Evolutionary conservation across 2,797 vertebrate genomes (phyloP).

Genomic region (Microctenopoma stevenorrisi): DNA sequence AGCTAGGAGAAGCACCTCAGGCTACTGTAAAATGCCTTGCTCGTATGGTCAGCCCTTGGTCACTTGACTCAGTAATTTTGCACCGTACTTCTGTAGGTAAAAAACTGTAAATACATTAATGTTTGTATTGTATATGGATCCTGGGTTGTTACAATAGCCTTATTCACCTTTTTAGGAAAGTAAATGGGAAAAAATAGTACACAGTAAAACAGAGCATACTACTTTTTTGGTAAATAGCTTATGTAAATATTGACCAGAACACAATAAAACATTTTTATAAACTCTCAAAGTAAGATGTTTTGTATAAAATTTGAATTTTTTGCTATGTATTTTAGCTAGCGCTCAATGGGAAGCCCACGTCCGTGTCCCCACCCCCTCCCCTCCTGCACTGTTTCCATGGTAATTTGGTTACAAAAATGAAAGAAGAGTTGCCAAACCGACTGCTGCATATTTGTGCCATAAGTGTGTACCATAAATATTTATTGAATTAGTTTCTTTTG

Average conservation of each 20-base stretch:
- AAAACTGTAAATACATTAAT: constrained; percentile 98
- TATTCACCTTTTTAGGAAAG: constrained; percentile 97
- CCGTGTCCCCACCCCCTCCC: constrained; percentile 87
- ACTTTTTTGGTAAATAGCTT: constrained; percentile 98
- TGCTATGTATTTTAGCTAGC: constrained; percentile 99
- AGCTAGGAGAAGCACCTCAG: constrained; percentile 79
- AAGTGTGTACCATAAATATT: constrained; percentile 99
- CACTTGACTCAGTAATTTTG: constrained; percentile 94
- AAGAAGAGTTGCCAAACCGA: constrained; percentile 98
- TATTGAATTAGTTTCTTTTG: constrained; percentile 92
- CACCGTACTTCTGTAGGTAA: constrained; percentile 94
- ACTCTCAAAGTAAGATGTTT: constrained; percentile 98
- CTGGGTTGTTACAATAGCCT: constrained; percentile 99
- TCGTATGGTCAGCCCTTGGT: constrained; percentile 92
- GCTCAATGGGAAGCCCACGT: constrained; percentile 94
- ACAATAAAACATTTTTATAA: constrained; percentile 92
- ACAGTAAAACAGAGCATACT: constrained; percentile 82
- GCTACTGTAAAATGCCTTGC: constrained; percentile 99
- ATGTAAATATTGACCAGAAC: constrained; percentile 95
- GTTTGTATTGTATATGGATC: constrained; percentile 97
- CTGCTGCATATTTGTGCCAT: constrained; percentile 99
- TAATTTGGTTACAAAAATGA: constrained; percentile 81
- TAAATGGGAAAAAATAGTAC: constrained; percentile 78
- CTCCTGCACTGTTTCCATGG: constrained; percentile 96
- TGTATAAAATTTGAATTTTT: constrained; percentile 99